These are phyloP conservation scores for Aspidiotus destructor DNA, from an alignment of 2,888 invertebrate genomes.

Conservation along the genomic window DNA sequence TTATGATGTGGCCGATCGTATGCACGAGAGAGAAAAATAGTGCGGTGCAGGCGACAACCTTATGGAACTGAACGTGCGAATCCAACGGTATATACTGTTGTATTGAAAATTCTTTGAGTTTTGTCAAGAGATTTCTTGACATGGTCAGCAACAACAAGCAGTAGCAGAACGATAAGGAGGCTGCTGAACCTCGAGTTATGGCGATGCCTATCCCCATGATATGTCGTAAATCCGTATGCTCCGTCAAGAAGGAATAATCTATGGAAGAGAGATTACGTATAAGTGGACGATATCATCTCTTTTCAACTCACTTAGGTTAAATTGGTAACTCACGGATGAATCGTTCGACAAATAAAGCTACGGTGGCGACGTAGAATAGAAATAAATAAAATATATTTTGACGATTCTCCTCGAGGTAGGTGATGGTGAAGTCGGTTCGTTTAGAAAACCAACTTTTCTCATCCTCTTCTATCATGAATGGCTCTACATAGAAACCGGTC, in stretches of 20 bases:
- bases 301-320: too few relatives aligned
- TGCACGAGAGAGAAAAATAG: slow-evolving; percentile 86
- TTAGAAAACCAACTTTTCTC: slow-evolving; percentile 60
- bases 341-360: slow-evolving; percentile 85
- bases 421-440: slow-evolving; percentile 78
- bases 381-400: slow-evolving; percentile 93
- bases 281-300: too few relatives aligned
- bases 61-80: slow-evolving; percentile 93
- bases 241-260: slow-evolving; percentile 94
- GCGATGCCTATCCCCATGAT: slow-evolving; percentile 97
- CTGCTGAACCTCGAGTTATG: slow-evolving; percentile 87
- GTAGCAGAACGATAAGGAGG: slow-evolving; percentile 88
- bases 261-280: slow-evolving; percentile 35
- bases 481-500: slow-evolving; percentile 87
- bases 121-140: slow-evolving; percentile 84
- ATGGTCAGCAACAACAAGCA: slow-evolving; percentile 81
- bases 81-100: slow-evolving; percentile 57
- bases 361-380: slow-evolving; percentile 87
- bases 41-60: slow-evolving; percentile 90
- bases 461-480: slow-evolving; percentile 49
- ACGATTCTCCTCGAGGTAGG: slow-evolving; percentile 88
- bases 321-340: slow-evolving; percentile 66
- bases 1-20: slow-evolving; percentile 88
- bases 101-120: slow-evolving; percentile 59
- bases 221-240: slow-evolving; percentile 86